Conservation (phyloP, 92 coral and sea anemone species). For the Ricordea florida region DNA sequence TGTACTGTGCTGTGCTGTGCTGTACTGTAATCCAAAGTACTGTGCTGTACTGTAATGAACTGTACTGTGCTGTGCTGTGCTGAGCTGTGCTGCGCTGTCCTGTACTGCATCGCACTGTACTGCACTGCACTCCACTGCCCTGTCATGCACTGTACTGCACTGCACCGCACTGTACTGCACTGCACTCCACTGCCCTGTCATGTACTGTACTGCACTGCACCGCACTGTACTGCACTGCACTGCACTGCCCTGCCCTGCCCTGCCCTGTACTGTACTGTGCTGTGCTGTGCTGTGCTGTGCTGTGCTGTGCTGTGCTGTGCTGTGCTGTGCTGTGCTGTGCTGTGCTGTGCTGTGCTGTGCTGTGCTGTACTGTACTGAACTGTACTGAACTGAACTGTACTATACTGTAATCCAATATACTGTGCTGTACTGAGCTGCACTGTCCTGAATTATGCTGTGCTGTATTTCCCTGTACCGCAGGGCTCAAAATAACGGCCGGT, state of each 20-base stretch:
- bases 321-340: background rate
- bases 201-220: slow-evolving; percentile 7
- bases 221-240: slow-evolving; percentile 3
- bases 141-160: slow-evolving; percentile 2
- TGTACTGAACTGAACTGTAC: background rate
- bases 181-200: background rate
- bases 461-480: background rate
- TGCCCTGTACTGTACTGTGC: background rate
- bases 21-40: background rate
- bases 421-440: background rate
- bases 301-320: background rate
- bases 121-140: slow-evolving; percentile 2
- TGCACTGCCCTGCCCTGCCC: background rate
- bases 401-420: background rate
- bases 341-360: background rate
- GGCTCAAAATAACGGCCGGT: too few species aligned
- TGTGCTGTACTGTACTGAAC: background rate
- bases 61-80: slow-evolving; percentile 9
- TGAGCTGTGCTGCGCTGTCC: slow-evolving; percentile 1
- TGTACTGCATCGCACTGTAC: slow-evolving; percentile 3
- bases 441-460: background rate
- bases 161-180: slow-evolving; percentile 8
- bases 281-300: background rate
- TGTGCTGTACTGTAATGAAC: slow-evolving; percentile 8
- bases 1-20: slow-evolving; percentile 8